Evolutionary conservation across 2,888 invertebrate species (phyloP), one percentile per base, ranked within the genome.

Genomic region (Scelioninae gen. 2): DNA sequence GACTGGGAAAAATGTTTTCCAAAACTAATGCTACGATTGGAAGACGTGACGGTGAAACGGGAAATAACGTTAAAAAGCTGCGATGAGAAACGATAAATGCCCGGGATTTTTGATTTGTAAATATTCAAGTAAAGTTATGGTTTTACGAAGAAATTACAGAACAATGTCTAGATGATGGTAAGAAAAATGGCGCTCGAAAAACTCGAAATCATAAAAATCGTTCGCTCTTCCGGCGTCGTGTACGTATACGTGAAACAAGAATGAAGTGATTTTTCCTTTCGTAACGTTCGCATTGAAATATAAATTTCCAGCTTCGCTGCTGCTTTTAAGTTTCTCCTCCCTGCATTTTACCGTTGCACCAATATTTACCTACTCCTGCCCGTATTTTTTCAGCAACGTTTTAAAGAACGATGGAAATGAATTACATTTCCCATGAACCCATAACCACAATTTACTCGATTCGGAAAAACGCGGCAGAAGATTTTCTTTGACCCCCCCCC

Each of bases 361-460:
- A 50, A 61, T 61, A 61, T 61, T 61, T 61, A 61, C 39, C 37
- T 48, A 39, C 50, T 50, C 61, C 11, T 39, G 7, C 41, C 31
- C 28, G 41, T 48, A 50, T 41, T 28, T 50, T 60, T 60, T 13
- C 22, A 9, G 15, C 41, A 31, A 19, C 19, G 28, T 61, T 50
- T 19, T 50, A 18, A 39, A 50, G 50, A 28, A 61, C 37, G 46
- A 50, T 31, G n/a, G 41, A 15, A 37, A 48, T 61, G 50, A 50
- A 61, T 50, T 61, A 50, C 50, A 50, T 50, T 50, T 61, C 50
- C 61, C 31, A 41, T 50, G 61, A 50, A 61, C 61, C 50, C 37
- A 50, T 61, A 61, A 61, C 61, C 50, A 61, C 61, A 50, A 61
- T 50, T 61, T 61, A 48, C 61, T 48, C 48, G 48, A 39, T 28